Base-by-base conservation (phyloP, 2,888 invertebrate species). In the Cryptosula pallasiana region DNA sequence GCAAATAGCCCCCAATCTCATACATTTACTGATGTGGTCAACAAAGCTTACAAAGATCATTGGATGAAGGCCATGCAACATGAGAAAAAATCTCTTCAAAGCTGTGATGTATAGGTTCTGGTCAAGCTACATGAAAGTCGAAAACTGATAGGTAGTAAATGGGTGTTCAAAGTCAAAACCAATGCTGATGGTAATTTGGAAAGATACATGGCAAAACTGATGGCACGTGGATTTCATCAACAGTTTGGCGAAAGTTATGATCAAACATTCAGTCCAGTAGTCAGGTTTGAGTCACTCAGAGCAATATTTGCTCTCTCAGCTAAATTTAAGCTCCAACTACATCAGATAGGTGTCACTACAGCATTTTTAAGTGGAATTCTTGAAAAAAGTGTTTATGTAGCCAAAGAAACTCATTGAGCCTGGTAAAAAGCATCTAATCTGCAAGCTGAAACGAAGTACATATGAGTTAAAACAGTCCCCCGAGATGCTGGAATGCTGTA, bases 71-170 rank as follows among this genome's bases (percentile, higher is more conserved):
- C 75, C 1, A 73, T 72, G 45, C 25, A 72, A 25, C 71, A 73
- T n/a, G 73, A 77, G 69, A 58, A 27, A 9, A 16, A 23, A 16
- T 71, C 71, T 9, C 70, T 78, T 34, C 55, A 71, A 23, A 69
- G 71, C 55, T 77, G 75, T 29, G 63, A 72, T 32, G 77, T 77
- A 1, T 76, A 73, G 73, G 69, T 13, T 5, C 71, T 36, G 23
- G 71, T 16, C 20, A 23, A 70, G 69, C 72, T 63, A 9, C 71
- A 58, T 1, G 58, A 71, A 27, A 63, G 55, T 27, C 27, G 23
- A 32, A 72, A 73, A 69, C 29, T 55, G 9, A 27, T 73, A 23
- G 63, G 58, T 2, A 54, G 69, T 27, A 69, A 54, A 27, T 69
- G 69, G 69, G 71, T 72, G n/a, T 54, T 58, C 57, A 63, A 73